Conservation (phyloP, 2,888 invertebrate genomes). For the Charanyca ferruginea region DNA sequence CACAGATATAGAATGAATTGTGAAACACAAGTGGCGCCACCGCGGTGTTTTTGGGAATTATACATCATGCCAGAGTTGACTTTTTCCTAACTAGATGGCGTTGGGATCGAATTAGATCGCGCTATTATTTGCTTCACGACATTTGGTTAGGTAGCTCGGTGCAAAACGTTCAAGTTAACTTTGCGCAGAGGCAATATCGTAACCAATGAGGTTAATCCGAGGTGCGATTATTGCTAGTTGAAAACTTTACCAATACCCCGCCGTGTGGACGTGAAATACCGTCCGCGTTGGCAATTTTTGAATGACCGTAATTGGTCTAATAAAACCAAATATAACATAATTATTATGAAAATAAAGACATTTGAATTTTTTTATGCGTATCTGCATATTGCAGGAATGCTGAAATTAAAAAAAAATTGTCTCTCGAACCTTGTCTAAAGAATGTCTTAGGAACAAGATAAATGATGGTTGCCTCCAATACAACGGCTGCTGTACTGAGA, state of each 20-base stretch:
- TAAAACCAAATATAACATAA: neutral
- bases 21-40: slow-evolving; percentile 2
- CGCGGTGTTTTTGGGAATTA: neutral
- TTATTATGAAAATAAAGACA: too few species aligned
- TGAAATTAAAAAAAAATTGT: too few species aligned
- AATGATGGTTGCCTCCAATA: slow-evolving; percentile 11
- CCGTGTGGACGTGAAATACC: slow-evolving; percentile 89
- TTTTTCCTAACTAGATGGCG: slow-evolving; percentile 52
- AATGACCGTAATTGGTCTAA: slow-evolving; percentile 79
- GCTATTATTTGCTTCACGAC: slow-evolving; percentile 41
- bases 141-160: slow-evolving; percentile 13
- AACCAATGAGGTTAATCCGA: slow-evolving; percentile 97
- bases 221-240: slow-evolving; percentile 98
- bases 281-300: slow-evolving; percentile 89
- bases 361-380: too few species aligned
- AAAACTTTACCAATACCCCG: slow-evolving; percentile 94
- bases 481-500: slow-evolving; percentile 27
- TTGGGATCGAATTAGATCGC: slow-evolving; percentile 46
- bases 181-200: slow-evolving; percentile 98
- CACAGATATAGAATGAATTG: too few species aligned
- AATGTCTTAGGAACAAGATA: slow-evolving; percentile 22
- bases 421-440: neutral
- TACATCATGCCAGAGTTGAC: slow-evolving; percentile 2
- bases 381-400: too few species aligned
- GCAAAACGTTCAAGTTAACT: slow-evolving; percentile 86